Base-by-base conservation (phyloP, 2,113 vertebrate genomes). In the Triplophysa dalaica region DNA sequence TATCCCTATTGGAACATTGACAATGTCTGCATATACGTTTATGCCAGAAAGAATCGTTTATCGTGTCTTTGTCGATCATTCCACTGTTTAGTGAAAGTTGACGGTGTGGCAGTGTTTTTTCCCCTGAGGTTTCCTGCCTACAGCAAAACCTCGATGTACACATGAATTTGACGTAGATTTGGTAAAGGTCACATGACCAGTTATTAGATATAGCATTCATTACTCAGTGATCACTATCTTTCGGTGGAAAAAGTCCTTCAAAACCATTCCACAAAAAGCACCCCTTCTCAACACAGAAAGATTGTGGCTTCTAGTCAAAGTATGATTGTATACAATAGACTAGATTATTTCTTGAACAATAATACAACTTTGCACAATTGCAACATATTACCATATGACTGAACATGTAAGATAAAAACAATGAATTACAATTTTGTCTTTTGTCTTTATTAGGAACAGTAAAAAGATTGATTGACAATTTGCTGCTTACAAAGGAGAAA, bases 41-140 rank as follows among this genome's bases (percentile, higher is more conserved):
- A 7, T 38, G 33, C 33, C 16, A 16, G 17, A 17, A 17, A 3
- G 0, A 13, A 3, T 52, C 17, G 12, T 17, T 0, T 45, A 16
- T 14, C 26, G 24, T 56, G 16, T n/a, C 29, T 52, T 54, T 8
- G 7, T 50, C 8, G 10, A 26, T 50, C 10, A 70, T n/a, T 60
- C 12, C 19, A 60, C 54, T 4, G 19, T 22, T 75, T 24, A 48
- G 43, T 29, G 14, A 38, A 52, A 38, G 29, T 58, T 72, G 8
- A 13, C 16, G 22, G 11, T 56, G 33, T 33, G 29, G 2, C 29
- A 58, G 26, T 21, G 56, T 63, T 75, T 70, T 62, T 8, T 22
- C 56, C 72, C 58, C 26, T n/a, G 12, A 21, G 38, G 70, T 22
- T 75, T 75, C 58, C 58, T 63, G 22, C 41, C 72, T 38, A 62